Base-by-base conservation (phyloP, 2,888 invertebrate genomes). In the Cantharis lateralis region DNA sequence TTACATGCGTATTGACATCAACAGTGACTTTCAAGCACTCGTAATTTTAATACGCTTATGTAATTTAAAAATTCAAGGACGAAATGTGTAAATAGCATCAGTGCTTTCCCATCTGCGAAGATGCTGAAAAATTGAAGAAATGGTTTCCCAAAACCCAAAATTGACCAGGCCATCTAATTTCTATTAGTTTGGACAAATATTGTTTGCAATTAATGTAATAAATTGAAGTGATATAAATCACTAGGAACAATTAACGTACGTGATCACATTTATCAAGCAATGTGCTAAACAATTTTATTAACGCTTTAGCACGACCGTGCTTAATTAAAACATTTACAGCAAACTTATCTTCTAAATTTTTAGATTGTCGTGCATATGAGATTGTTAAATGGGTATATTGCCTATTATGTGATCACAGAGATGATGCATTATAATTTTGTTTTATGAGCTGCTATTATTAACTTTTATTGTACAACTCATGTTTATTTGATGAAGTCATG, bases 401-500 rank as follows among this genome's bases (percentile, higher is more conserved):
- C 66, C 61, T 74, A 70, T 74, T 74, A 74, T 73, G 62, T 20
- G 16, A 62, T 68, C 24, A 24, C 68, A 61, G 61, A 68, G 66
- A 15, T 26, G n/a, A 48, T 62, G 32, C 70, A 62, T 71, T 71
- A 62, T 28, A 66, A 66, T 32, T 20, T 62, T 13, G 32, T 11
- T 72, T 72, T 72, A 72, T 66, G 28, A 72, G 32, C 20, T 64
- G 18, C 64, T 72, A 64, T 64, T 72, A 72, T 72, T 72, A 66
- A 66, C 32, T 18, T 66, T 28, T 66, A 64, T 32, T 66, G 20
- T 18, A 20, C n/a, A 48, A 26, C 28, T 68, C 20, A 66, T 72
- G 64, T 72, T 64, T 72, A 20, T 72, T 72, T 72, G 48, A 72
- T 72, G 72, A 64, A 72, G 66, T 48, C 72, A 66, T 66, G 48